phyloP scores from a whole-genome alignment of 2,888 invertebrate species.

The Nycteola revayana region DNA sequence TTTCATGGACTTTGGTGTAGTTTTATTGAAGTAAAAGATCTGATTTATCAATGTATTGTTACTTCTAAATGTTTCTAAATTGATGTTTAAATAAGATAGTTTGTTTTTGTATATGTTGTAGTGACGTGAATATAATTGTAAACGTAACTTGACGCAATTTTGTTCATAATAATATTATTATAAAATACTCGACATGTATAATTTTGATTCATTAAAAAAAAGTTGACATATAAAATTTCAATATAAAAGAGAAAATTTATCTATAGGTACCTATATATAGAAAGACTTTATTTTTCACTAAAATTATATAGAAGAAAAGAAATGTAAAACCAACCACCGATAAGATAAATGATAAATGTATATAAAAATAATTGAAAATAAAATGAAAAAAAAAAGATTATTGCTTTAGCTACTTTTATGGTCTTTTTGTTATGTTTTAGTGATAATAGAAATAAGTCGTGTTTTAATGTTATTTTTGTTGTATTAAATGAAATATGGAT shows the following conservation, averaged over 20 bases:
- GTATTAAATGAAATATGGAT: conserved; percentile 23
- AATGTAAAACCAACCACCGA: conserved; percentile 34
- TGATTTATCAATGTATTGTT: conserved; percentile 25
- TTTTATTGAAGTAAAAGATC: conserved; percentile 16
- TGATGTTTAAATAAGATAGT: conserved; percentile 23
- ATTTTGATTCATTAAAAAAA: conserved; percentile 9
- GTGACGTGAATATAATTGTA: conserved; percentile 13
- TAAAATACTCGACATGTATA: conserved; percentile 25
- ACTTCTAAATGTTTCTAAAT: conserved; percentile 17
- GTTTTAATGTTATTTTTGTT: conserved; percentile 39
- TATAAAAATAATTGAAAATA: conserved; percentile 16
- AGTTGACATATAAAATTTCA: too few relatives aligned
- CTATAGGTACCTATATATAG: too few relatives aligned
- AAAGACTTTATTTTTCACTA: conserved; percentile 34
- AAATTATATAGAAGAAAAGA: conserved; percentile 3
- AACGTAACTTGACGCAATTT: conserved; percentile 14
- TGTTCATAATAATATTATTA: conserved; percentile 11
- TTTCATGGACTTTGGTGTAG: too few relatives aligned
- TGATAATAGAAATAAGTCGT: conserved; percentile 34
- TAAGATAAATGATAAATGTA: conserved; percentile 26
- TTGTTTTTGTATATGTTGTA: conserved; percentile 20
- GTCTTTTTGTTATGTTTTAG: conserved; percentile 39
- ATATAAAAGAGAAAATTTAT: too few relatives aligned
- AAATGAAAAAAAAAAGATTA: conserved; percentile 13
- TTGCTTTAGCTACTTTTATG: conserved; percentile 33